These are phyloP conservation scores for Watsonalla binaria DNA, from an alignment of 2,888 invertebrate genomes.

Conservation along the genomic window DNA sequence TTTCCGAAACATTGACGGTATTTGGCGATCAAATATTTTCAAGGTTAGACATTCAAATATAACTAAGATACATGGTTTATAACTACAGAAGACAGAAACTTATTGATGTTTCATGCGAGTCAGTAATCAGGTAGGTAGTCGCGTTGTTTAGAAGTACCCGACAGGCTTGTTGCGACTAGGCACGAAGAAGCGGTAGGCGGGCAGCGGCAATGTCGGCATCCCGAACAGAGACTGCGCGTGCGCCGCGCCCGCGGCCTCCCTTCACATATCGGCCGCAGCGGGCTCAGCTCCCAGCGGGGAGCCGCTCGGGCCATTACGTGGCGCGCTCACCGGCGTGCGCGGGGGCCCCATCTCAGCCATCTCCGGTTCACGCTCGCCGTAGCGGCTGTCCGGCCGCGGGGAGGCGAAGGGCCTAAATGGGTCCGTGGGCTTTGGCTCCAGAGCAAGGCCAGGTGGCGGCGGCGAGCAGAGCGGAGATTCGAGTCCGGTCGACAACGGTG, in stretches of 20 bases:
- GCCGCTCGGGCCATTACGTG: slow-evolving; percentile 65
- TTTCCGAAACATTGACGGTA: too few species aligned
- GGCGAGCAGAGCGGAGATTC: slow-evolving; percentile 82
- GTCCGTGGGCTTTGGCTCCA: slow-evolving; percentile 79
- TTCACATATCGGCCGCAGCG: slow-evolving; percentile 68
- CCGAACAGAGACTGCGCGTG: slow-evolving; percentile 30
- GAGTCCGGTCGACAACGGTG: slow-evolving; percentile 78
- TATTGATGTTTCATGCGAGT: slow-evolving; percentile 13
- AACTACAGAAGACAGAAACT: slow-evolving; percentile 11
- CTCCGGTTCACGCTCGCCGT: slow-evolving; percentile 82
- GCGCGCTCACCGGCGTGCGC: slow-evolving; percentile 49
- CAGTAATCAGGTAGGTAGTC: slow-evolving; percentile 11
- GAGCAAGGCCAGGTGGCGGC: slow-evolving; percentile 81
- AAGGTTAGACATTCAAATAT: not conserved
- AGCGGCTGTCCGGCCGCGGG: slow-evolving; percentile 79
- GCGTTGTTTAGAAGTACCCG: slow-evolving; percentile 58
- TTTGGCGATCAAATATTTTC: not conserved
- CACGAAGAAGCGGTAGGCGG: slow-evolving; percentile 68
- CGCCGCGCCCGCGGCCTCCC: slow-evolving; percentile 68
- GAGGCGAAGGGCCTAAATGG: slow-evolving; percentile 80
- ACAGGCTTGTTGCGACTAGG: slow-evolving; percentile 64
- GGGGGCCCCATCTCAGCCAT: slow-evolving; percentile 68
- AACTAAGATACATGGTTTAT: slow-evolving; percentile 12
- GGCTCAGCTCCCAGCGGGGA: slow-evolving; percentile 82
- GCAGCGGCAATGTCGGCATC: slow-evolving; percentile 54